Evolutionary conservation across 2,797 vertebrate genomes (phyloP), one percentile per base, ranked within the genome.

Genomic region (Podargus strigoides): DNA sequence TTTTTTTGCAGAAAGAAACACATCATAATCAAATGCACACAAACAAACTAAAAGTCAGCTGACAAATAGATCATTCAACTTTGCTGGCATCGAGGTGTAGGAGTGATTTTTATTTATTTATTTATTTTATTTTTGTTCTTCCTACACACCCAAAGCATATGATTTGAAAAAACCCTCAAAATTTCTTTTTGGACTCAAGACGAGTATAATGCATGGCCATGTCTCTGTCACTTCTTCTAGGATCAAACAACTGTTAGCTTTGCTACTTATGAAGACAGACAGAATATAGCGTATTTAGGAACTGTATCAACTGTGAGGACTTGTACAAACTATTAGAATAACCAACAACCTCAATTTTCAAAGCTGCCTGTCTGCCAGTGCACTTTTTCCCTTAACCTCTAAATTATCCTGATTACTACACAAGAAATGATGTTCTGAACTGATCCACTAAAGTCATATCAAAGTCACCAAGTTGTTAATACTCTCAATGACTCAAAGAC

Each of bases 31-130:
- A 93, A 95, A 92, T 41, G 34, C 41, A 80, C 11, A 70, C 21
- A 75, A 49, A 20, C 14, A 80, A 91, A 58, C 30, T 52, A 89
- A 75, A 80, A 80, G 15, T 85, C 58, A 91, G 34, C 39, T 93
- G 59, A 62, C 72, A 92, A 91, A 87, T 20, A 77, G 58, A 80
- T 46, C 63, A n/a, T 53, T 75, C 39, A 60, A 12, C n/a, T 85
- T 70, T 44, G 28, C 42, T 83, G 72, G 79, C 75, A 92, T 1
- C 1, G 6, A 95, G 6, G 20, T 64, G 58, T 87, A 83, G 82
- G 72, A 87, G 28, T 63, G 70, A n/a, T n/a, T n/a, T n/a, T n/a
- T n/a, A n/a, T n/a, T 53, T 53, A 7, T 20, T 53, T 22, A 60
- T 15, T 73, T 36, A n/a, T 5, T 32, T 64, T 22, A 3, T n/a